Evolutionary conservation across 2,113 vertebrate genomes (phyloP).

Genomic region (Hippolais icterina): DNA sequence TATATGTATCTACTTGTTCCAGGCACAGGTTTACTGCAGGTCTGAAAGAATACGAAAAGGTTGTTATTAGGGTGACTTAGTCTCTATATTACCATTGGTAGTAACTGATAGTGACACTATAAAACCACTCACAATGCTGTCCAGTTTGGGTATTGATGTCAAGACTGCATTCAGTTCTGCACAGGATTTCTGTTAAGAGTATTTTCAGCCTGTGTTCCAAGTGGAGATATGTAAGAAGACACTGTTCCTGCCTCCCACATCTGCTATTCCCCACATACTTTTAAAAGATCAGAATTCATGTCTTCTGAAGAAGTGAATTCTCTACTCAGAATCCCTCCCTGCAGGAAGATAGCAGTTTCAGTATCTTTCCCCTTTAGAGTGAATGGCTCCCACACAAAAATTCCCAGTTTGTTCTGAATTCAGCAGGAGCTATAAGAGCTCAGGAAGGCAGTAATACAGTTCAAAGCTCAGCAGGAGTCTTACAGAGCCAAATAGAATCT

Average conservation of each 20-base stretch:
- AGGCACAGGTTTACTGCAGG: background rate
- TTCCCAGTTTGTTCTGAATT: background rate
- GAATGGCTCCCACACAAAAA: background rate
- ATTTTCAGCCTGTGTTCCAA: background rate
- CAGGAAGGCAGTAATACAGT: background rate
- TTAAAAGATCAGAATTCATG: background rate
- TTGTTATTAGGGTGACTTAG: background rate
- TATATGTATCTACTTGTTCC: background rate
- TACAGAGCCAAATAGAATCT: background rate
- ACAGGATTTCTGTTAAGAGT: background rate
- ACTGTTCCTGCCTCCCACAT: background rate
- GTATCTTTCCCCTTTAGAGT: background rate
- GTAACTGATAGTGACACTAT: background rate
- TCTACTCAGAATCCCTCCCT: background rate
- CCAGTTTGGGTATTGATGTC: background rate
- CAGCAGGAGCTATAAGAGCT: background rate
- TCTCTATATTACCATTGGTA: background rate
- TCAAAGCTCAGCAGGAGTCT: constrained; percentile 5
- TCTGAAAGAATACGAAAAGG: background rate
- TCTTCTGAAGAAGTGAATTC: background rate
- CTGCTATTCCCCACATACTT: background rate
- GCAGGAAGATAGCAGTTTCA: background rate
- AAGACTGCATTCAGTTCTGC: background rate
- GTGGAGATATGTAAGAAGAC: background rate
- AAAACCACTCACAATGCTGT: background rate